These are phyloP conservation scores for Eonycteris spelaea DNA, from an alignment of 2,113 vertebrate genomes.

Conservation along the genomic window DNA sequence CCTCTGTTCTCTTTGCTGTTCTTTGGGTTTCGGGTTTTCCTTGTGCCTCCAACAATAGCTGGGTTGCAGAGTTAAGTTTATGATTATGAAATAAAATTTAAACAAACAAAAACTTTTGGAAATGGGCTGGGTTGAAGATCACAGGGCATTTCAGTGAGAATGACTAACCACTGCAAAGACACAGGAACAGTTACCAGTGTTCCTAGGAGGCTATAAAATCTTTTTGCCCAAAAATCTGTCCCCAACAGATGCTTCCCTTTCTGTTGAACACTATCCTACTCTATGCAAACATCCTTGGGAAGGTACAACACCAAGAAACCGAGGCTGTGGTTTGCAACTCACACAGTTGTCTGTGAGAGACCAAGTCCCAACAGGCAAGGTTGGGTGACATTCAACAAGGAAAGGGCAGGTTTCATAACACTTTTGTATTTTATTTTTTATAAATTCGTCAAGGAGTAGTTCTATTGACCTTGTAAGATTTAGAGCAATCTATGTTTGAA, in stretches of 20 bases:
- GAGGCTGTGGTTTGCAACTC: neutral
- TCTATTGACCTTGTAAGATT: neutral
- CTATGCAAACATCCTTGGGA: neutral
- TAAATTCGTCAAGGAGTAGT: neutral
- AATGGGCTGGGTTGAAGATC: neutral
- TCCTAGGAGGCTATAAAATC: neutral
- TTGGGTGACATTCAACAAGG: neutral
- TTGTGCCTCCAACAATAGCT: no score
- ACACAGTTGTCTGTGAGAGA: neutral
- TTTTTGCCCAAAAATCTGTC: neutral
- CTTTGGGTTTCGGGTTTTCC: no score
- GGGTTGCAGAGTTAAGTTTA: no score
- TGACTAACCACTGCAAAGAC: neutral
- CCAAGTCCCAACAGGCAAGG: neutral
- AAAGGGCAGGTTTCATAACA: neutral
- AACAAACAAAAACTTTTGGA: neutral
- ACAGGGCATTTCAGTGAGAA: neutral
- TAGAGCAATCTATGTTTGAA: neutral
- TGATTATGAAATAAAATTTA: no score
- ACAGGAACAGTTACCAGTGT: neutral
- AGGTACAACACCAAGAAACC: neutral
- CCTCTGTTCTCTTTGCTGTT: no score
- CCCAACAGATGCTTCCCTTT: neutral
- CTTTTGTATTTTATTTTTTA: neutral
- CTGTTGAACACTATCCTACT: neutral